Evolutionary conservation across 1,140 invertebrate genomes (phyloP).

Genomic region (Latrodectus geometricus): DNA sequence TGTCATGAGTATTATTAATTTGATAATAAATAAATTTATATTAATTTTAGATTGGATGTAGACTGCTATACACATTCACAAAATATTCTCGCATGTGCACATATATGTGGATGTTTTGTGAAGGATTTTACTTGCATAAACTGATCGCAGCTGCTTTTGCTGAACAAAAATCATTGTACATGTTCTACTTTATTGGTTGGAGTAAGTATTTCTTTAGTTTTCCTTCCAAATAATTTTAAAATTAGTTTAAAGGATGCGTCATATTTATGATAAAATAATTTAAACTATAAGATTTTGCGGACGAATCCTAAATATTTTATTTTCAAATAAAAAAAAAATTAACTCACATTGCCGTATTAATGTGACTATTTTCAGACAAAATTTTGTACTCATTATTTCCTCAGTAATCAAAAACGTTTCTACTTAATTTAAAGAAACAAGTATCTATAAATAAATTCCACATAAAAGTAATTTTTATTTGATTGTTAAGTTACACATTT

Average conservation of each 20-base stretch:
- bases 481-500: no score
- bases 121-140: slow-evolving; percentile 73
- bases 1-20: no score
- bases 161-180: slow-evolving; percentile 70
- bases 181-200: slow-evolving; percentile 73
- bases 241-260: background rate
- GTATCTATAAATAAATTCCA: no score
- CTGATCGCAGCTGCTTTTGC: slow-evolving; percentile 72
- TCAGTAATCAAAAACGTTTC: no score
- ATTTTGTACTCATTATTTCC: no score
- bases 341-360: no score
- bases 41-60: slow-evolving; percentile 67
- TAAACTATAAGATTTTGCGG: background rate
- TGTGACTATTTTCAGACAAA: no score
- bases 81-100: slow-evolving; percentile 73
- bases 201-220: slow-evolving; percentile 69
- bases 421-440: no score
- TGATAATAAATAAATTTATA: no score
- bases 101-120: slow-evolving; percentile 77
- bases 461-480: no score
- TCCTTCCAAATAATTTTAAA: background rate
- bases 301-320: no score
- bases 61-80: slow-evolving; percentile 69
- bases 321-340: no score
- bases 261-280: background rate